Percentiles rank a stretch among this genome's conserved stretches.
These are phyloP conservation scores for Brassicogethes aeneus DNA, from an alignment of 2,888 invertebrate genomes.

Conservation along the genomic window DNA sequence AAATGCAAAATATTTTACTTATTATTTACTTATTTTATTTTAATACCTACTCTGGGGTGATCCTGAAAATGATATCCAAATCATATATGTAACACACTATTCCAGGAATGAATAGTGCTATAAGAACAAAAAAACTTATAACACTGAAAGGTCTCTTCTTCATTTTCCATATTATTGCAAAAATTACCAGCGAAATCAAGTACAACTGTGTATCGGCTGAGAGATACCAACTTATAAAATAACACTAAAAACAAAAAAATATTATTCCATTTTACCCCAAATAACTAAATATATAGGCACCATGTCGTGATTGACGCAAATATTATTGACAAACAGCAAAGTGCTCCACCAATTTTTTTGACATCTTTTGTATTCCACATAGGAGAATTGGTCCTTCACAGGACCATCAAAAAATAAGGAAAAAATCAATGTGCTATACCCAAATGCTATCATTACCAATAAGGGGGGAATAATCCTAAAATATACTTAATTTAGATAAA, in stretches of 20 bases:
- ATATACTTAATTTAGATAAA: no score
- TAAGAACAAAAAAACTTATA: conserved; percentile 8
- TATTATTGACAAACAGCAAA: conserved; percentile 11
- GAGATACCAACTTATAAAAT: conserved; percentile 12
- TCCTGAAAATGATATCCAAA: conserved; percentile 18
- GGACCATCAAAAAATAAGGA: conserved; percentile 16
- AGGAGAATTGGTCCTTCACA: conserved; percentile 17
- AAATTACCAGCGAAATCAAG: conserved; percentile 8
- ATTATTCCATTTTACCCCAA: not conserved
- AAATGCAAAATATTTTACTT: not conserved
- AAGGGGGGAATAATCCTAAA: conserved; percentile 13
- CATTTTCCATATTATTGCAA: conserved; percentile 7
- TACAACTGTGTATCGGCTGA: conserved; percentile 15
- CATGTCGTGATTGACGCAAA: conserved; percentile 8
- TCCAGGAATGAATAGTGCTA: conserved; percentile 16
- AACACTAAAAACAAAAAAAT: conserved; percentile 11
- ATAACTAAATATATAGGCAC: conserved; percentile 5
- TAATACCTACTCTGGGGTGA: conserved; percentile 21
- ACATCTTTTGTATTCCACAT: conserved; percentile 15
- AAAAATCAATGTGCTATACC: conserved; percentile 15
- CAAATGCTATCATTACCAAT: conserved; percentile 15
- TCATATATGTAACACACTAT: conserved; percentile 16
- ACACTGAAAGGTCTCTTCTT: conserved; percentile 7
- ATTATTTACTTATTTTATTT: not conserved
- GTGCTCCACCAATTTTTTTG: conserved; percentile 12